phyloP scores from a whole-genome alignment of 2,888 invertebrate genomes.

The Campopleginae sp. region DNA sequence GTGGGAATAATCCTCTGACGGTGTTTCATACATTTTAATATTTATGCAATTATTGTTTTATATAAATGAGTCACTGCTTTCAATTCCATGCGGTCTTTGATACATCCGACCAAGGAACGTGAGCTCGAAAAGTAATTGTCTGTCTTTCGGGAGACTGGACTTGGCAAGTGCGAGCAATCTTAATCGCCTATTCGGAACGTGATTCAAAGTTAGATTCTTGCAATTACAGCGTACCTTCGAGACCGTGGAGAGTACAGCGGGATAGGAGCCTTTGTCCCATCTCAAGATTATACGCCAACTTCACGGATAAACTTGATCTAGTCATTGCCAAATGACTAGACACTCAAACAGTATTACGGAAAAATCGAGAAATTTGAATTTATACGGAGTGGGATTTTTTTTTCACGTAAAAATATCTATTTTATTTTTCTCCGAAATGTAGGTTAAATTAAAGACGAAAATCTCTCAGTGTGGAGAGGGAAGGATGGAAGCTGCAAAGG shows the following conservation, averaged over 20 bases:
- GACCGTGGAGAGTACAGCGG: background rate
- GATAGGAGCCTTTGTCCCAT: slow-evolving; percentile 13
- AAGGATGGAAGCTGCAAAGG: slow-evolving; percentile 32
- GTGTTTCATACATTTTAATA: background rate
- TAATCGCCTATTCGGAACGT: slow-evolving; percentile 42
- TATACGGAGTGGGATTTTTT: background rate
- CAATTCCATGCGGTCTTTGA: slow-evolving; percentile 10
- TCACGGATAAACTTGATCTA: slow-evolving; percentile 39
- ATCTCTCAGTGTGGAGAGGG: slow-evolving; percentile 13
- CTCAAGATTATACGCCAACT: slow-evolving; percentile 20
- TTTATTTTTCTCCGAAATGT: background rate
- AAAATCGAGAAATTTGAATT: slow-evolving; percentile 3
- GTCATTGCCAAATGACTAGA: slow-evolving; percentile 3
- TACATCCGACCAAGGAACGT: slow-evolving; percentile 51
- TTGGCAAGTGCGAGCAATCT: slow-evolving; percentile 39
- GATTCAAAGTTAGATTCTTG: slow-evolving; percentile 53
- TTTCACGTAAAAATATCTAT: background rate
- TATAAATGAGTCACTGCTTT: background rate
- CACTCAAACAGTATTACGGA: background rate
- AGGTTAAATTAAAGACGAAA: background rate
- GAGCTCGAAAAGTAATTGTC: slow-evolving; percentile 53
- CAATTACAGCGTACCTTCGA: slow-evolving; percentile 31
- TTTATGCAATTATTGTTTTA: background rate
- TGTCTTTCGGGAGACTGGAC: slow-evolving; percentile 36
- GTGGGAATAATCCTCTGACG: slow-evolving; percentile 24